These are phyloP conservation scores for Macroteleia sp. DNA, from an alignment of 2,888 invertebrate genomes.

Conservation along the genomic window DNA sequence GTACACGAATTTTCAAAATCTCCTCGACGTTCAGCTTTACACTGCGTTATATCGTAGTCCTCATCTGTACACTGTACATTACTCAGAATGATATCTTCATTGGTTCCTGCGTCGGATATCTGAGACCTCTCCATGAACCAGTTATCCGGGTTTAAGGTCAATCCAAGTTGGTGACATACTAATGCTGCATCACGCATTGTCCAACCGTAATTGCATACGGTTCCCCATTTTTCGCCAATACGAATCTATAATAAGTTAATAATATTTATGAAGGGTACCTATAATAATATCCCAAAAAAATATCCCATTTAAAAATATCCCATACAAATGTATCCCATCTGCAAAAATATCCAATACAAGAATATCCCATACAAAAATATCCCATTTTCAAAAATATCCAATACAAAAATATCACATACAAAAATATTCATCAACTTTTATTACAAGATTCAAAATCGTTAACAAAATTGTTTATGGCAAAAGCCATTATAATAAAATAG, in stretches of 20 bases:
- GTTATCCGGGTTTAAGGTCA: conserved; percentile 95
- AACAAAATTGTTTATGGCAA: too few relatives aligned
- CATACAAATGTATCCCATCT: too few relatives aligned
- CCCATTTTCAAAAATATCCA: too few relatives aligned
- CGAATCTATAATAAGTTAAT: conserved; percentile 85
- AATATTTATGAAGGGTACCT: neutral
- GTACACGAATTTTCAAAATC: conserved; percentile 95
- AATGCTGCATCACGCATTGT: conserved; percentile 95
- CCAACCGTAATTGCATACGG: conserved; percentile 98
- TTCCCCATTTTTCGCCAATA: conserved; percentile 96
- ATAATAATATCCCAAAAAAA: too few relatives aligned
- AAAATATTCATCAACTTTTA: too few relatives aligned
- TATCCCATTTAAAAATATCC: too few relatives aligned
- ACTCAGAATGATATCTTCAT: conserved; percentile 91
- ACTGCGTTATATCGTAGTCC: conserved; percentile 95
- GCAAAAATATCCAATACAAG: too few relatives aligned
- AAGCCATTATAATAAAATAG: too few relatives aligned
- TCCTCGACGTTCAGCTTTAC: conserved; percentile 90
- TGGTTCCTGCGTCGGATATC: conserved; percentile 91
- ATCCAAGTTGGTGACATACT: conserved; percentile 97
- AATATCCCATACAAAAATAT: too few relatives aligned
- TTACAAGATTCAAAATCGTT: too few relatives aligned
- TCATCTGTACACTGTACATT: conserved; percentile 96
- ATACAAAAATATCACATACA: too few relatives aligned
- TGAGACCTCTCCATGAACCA: conserved; percentile 94